Evolutionary conservation across 2,888 invertebrate species (phyloP).

Genomic region (Salpingus planirostris): DNA sequence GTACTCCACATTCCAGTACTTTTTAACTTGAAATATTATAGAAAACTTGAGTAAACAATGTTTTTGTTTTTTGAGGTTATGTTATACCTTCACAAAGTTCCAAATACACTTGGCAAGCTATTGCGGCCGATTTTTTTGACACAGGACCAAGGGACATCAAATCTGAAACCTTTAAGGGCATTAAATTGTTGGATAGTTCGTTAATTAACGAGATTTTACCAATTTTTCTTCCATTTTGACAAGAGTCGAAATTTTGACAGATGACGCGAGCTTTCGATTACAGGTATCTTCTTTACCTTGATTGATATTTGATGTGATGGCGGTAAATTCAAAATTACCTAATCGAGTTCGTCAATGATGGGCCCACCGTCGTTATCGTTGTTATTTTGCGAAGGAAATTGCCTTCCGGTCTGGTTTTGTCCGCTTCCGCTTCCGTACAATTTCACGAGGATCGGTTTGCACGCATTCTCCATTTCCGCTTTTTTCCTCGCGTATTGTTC

Average conservation of each 20-base stretch:
- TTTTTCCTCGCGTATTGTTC: constrained; percentile 52
- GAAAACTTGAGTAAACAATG: no score
- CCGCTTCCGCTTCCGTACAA: constrained; percentile 19
- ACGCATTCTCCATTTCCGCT: constrained; percentile 50
- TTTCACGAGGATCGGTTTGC: constrained; percentile 47
- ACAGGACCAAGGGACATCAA: no score
- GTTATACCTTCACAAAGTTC: constrained; percentile 48
- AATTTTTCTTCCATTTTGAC: constrained; percentile 5
- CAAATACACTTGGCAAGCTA: constrained; percentile 46
- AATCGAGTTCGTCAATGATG: constrained; percentile 31
- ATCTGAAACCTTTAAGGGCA: constrained; percentile 37
- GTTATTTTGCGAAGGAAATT: constrained; percentile 20
- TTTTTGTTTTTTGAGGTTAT: constrained; percentile 5
- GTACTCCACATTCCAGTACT: constrained; percentile 43
- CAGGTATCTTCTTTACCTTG: no score
- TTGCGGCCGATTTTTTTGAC: no score
- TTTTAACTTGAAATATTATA: constrained; percentile 33
- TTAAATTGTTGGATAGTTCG: constrained; percentile 5
- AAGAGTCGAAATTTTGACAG: not conserved
- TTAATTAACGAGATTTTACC: constrained; percentile 10
- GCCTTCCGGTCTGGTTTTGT: no score
- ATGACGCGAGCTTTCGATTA: no score
- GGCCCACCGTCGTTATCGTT: constrained; percentile 22
- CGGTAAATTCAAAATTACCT: no score
- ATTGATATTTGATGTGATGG: no score